These are phyloP conservation scores for Genyomyrus donnyi DNA, from an alignment of 2,113 vertebrate species.

Conservation along the genomic window DNA sequence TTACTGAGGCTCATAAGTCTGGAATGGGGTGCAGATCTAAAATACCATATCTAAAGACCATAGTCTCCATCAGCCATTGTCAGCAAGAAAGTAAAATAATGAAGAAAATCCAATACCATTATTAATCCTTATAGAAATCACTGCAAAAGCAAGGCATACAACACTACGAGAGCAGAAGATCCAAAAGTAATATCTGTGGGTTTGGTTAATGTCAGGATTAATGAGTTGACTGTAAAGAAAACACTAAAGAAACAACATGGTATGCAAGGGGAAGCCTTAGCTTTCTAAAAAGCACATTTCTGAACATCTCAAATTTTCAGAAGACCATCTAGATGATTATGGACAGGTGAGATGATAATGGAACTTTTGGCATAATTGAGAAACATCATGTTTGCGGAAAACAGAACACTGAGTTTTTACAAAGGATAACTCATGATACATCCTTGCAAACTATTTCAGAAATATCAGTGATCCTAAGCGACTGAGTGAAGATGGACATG, in stretches of 20 bases:
- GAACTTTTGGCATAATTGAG: neutral
- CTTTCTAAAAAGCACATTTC: neutral
- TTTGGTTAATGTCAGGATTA: neutral
- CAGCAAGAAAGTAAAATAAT: neutral
- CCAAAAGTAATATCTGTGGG: neutral
- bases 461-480: neutral
- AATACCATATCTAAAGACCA: neutral
- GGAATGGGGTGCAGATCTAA: neutral
- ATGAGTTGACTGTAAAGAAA: neutral
- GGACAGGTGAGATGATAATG: neutral
- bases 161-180: neutral
- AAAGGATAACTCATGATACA: neutral
- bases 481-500: neutral
- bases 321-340: neutral
- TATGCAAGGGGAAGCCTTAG: neutral
- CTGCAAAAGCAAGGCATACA: neutral
- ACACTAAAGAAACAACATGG: neutral
- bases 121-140: neutral
- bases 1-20: neutral
- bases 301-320: neutral
- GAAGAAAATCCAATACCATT: neutral
- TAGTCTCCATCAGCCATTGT: neutral
- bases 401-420: neutral
- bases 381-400: neutral
- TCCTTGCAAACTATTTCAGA: neutral